Percentiles rank a stretch among this genome's conserved stretches.
phyloP scores from a whole-genome alignment of 2,797 vertebrate species.

The Helarctos malayanus region DNA sequence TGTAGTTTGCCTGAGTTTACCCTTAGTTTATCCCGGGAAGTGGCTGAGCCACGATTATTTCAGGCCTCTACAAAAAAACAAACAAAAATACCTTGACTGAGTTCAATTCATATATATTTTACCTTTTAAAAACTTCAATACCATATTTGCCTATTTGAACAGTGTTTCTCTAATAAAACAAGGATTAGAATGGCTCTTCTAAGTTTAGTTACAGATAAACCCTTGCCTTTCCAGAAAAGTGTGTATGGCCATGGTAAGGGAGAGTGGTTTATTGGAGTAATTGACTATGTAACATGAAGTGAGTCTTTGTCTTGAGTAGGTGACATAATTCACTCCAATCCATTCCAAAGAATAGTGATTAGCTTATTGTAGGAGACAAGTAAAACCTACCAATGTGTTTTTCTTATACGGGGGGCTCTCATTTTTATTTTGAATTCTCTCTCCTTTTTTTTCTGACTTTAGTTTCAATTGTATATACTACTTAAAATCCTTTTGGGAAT shows the following conservation, averaged over 20 bases:
- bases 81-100: background rate
- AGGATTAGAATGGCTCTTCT: background rate
- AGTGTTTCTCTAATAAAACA: constrained; percentile 26
- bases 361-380: background rate
- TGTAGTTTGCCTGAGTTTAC: background rate
- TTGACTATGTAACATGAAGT: background rate
- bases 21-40: background rate
- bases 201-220: background rate
- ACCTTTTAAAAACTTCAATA: background rate
- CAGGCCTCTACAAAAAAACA: background rate
- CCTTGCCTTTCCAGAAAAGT: background rate
- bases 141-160: background rate
- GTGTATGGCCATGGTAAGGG: background rate
- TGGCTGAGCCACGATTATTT: constrained; percentile 2
- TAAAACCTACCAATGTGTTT: background rate
- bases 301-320: background rate
- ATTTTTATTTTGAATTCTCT: background rate
- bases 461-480: background rate
- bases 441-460: background rate
- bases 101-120: background rate
- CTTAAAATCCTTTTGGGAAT: background rate
- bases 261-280: background rate
- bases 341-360: background rate
- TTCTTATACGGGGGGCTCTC: background rate
- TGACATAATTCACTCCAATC: background rate